phyloP scores from a whole-genome alignment of 2,888 invertebrate species.

The Allolobophora icterica region DNA sequence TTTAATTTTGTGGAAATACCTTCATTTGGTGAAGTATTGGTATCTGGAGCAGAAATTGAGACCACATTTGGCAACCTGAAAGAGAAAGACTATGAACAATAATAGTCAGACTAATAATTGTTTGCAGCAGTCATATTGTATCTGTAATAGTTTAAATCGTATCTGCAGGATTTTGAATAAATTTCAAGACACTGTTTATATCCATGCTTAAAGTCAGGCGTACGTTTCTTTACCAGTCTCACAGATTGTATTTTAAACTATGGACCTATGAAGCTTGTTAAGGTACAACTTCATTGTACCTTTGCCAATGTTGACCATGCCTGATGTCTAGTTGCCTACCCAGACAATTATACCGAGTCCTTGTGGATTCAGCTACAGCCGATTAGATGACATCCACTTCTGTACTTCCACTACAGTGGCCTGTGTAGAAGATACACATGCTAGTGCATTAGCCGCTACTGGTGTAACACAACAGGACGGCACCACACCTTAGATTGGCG shows the following conservation, averaged over 20 bases:
- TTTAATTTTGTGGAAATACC: background rate
- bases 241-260: constrained; percentile 17
- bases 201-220: background rate
- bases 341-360: no score
- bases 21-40: background rate
- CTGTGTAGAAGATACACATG: no score
- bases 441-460: no score
- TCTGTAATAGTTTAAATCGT: background rate
- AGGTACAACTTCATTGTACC: background rate
- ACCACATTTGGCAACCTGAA: background rate
- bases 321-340: no score
- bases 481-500: no score
- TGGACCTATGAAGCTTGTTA: background rate
- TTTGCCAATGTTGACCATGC: no score
- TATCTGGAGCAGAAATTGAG: background rate
- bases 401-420: no score
- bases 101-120: background rate
- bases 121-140: background rate
- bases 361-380: no score
- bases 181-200: background rate
- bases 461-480: no score
- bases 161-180: background rate
- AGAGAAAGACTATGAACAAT: background rate
- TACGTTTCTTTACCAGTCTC: background rate
- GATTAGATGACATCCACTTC: no score